Conservation (phyloP, 1,140 invertebrate genomes). For the Tetranychus urticae region DNA sequence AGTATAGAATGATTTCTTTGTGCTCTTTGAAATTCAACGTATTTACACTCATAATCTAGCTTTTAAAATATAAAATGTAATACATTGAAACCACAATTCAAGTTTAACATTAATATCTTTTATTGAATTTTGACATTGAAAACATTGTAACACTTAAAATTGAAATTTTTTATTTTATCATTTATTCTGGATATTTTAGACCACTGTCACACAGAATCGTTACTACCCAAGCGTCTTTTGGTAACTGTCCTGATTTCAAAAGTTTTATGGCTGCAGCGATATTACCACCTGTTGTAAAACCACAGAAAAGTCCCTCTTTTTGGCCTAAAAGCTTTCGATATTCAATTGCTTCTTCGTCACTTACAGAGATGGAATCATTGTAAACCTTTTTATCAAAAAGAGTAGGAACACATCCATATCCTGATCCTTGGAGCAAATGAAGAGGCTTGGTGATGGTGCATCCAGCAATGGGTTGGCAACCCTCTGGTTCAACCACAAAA, state of each 20-base stretch:
- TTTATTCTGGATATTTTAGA: constrained; percentile 6
- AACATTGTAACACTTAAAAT: background rate
- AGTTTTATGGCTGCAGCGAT: constrained; percentile 6
- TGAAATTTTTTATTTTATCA: too few relatives aligned
- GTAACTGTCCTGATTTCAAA: constrained; percentile 2
- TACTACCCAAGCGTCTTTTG: constrained; percentile 4
- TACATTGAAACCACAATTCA: too few relatives aligned
- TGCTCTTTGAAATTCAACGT: too few relatives aligned
- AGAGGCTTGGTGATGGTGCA: constrained; percentile 1
- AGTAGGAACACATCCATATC: constrained; percentile 3
- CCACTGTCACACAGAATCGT: constrained; percentile 7
- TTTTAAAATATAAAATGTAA: too few relatives aligned
- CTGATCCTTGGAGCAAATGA: constrained; percentile 6
- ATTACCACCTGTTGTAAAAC: constrained; percentile 5
- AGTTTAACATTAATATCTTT: too few relatives aligned
- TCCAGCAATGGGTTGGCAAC: constrained; percentile 1
- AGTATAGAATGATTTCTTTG: too few relatives aligned
- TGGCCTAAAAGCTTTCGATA: constrained; percentile 4
- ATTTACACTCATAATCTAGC: too few relatives aligned
- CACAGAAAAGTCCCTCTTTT: constrained; percentile 6
- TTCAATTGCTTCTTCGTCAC: constrained; percentile 6
- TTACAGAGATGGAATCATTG: constrained; percentile 5
- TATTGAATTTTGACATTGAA: background rate
- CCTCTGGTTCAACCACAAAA: constrained; percentile 6
- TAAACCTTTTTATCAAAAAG: constrained; percentile 1